Evolutionary conservation across 2,113 vertebrate genomes (phyloP), one percentile per base, ranked within the genome.

Genomic region (Sorex fumeus): DNA sequence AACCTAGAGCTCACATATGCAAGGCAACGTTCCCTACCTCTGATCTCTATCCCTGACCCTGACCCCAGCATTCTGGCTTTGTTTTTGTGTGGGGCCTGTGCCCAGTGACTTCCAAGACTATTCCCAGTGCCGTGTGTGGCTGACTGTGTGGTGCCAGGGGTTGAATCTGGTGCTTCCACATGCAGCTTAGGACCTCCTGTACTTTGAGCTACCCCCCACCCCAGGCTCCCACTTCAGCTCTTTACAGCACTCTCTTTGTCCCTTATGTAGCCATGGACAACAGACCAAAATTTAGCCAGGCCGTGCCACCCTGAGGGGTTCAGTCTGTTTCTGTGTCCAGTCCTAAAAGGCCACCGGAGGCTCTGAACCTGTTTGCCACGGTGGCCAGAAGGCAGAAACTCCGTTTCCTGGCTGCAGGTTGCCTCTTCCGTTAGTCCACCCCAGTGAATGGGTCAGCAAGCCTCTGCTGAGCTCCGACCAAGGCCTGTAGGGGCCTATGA

Each of bases 271-370:
- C 50, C 1, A 13, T 18, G 13, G 67, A 25, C 45, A 70, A 27
- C 6, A 0, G 0, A 9, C 3, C 27, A 28, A 10, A 15, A 25
- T 32, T 75, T 11, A 27, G 30, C 53, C 25, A 11, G 77, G 28
- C 28, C 72, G 3, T 4, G 50, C 16, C 0, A 2, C 23, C 28
- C 5, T n/a, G 4, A 6, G 3, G 30, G 1, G 4, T 40, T 27
- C 77, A 30, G 50, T 7, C 30, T 40, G 2, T 28, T 82, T 53
- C 60, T 34, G 21, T 34, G 43, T 27, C n/a, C 36, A 8, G 10
- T 18, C 47, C 80, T 1, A 0, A n/a, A 43, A 79, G 32, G 57
- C 8, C 1, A 60, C 10, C 9, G 0, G 6, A 19, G 53, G 43
- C 62, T 28, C 82, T 45, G 3, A 50, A 50, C 16, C 0, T 30